Percentiles rank a stretch among this genome's conserved stretches.
Conservation (phyloP, 2,113 vertebrate genomes). For the Clarias gariepinus region DNA sequence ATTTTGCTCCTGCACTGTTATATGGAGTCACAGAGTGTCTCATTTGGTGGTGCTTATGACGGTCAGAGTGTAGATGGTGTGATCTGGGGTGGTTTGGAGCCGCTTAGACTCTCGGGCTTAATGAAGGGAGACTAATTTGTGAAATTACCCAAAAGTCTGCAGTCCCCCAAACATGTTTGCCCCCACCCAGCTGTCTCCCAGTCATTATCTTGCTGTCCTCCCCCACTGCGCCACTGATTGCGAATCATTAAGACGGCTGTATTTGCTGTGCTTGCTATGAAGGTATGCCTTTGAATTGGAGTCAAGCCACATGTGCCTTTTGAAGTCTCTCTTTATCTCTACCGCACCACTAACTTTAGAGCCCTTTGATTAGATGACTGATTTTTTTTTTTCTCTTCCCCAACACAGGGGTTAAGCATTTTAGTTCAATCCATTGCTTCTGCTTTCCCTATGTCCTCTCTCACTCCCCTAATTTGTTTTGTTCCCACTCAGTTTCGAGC, state of each 20-base stretch:
- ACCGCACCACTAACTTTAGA: constrained; percentile 42
- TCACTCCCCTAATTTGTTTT: constrained; percentile 1
- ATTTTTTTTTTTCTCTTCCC: constrained; percentile 10
- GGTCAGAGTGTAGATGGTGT: constrained; percentile 15
- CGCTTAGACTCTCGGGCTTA: constrained; percentile 6
- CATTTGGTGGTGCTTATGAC: background rate
- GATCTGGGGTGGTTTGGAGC: constrained; percentile 13
- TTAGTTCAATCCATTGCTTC: constrained; percentile 23
- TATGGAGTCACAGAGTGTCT: background rate
- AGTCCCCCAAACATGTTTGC: background rate
- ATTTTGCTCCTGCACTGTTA: background rate
- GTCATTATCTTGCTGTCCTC: constrained; percentile 45
- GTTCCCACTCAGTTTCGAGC: background rate
- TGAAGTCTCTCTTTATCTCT: constrained; percentile 53
- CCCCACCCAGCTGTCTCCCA: background rate
- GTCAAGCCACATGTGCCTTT: constrained; percentile 50
- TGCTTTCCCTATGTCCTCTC: constrained; percentile 16
- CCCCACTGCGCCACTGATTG: constrained; percentile 46
- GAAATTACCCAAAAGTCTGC: constrained; percentile 47
- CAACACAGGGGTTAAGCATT: background rate
- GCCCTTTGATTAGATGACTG: constrained; percentile 49
- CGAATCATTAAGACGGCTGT: constrained; percentile 44
- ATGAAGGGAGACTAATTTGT: constrained; percentile 45
- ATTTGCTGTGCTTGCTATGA: constrained; percentile 40
- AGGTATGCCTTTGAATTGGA: constrained; percentile 54